Evolutionary conservation across 2,113 vertebrate species (phyloP).

Genomic region (Australoheros scitulus): DNA sequence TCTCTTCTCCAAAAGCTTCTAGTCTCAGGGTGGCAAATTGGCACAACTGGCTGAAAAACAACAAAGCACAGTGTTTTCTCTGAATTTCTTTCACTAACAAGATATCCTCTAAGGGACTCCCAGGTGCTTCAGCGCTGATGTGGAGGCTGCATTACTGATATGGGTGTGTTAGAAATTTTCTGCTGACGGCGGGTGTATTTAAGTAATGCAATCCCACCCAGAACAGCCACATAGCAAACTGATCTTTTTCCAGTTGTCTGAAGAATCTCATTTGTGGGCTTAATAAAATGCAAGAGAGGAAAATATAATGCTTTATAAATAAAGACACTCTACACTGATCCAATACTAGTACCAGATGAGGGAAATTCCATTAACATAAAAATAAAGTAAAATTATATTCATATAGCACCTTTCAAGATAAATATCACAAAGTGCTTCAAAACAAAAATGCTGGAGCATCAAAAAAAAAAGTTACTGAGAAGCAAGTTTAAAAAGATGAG

Average conservation of each 20-base stretch:
- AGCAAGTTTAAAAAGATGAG: background rate
- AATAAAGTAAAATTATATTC: background rate
- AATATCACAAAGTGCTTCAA: background rate
- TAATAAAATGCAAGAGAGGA: background rate
- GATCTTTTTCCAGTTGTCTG: background rate
- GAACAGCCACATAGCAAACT: slow-evolving; percentile 8
- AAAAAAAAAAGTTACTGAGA: background rate
- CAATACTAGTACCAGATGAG: background rate
- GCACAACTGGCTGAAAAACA: slow-evolving; percentile 23
- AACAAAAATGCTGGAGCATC: background rate
- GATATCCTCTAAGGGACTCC: slow-evolving; percentile 10
- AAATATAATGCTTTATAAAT: slow-evolving; percentile 1
- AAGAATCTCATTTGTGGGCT: background rate
- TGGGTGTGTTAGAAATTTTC: slow-evolving; percentile 27
- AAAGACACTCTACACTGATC: background rate
- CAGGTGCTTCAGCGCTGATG: slow-evolving; percentile 4
- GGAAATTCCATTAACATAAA: background rate
- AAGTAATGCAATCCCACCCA: slow-evolving; percentile 17
- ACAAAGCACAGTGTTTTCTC: slow-evolving; percentile 25
- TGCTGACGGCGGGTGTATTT: slow-evolving; percentile 4
- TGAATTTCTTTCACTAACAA: slow-evolving; percentile 34
- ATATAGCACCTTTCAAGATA: background rate
- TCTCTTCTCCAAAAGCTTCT: slow-evolving; percentile 41
- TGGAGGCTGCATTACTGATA: background rate
- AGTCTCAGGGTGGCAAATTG: slow-evolving; percentile 17